A percentile compares a stretch with the other conserved stretches of the same genome.
Evolutionary conservation across 2,113 vertebrate genomes (phyloP).

Genomic region (Oplegnathus fasciatus): DNA sequence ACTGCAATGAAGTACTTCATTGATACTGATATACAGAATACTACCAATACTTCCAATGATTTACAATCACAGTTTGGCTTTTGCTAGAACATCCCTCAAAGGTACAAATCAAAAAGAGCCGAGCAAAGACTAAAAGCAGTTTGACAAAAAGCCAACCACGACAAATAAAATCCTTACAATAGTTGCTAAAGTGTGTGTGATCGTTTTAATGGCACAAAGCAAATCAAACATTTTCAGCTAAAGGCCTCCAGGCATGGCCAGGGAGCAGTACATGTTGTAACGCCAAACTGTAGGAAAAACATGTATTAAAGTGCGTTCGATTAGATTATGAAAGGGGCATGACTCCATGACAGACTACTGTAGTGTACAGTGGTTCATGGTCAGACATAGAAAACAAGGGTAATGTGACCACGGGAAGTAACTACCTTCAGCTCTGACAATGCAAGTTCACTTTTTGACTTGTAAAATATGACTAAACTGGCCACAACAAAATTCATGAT

Average conservation of each 20-base stretch:
- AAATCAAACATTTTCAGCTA: conserved; percentile 58
- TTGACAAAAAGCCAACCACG: conserved; percentile 16
- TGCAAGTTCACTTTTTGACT: neutral
- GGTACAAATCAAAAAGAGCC: conserved; percentile 32
- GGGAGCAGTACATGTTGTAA: conserved; percentile 31
- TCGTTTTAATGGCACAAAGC: conserved; percentile 43
- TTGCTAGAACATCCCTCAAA: conserved; percentile 18
- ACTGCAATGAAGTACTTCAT: conserved; percentile 10
- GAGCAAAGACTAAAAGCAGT: conserved; percentile 17
- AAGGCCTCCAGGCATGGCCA: conserved; percentile 27
- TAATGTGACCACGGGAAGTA: neutral
- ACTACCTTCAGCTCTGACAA: neutral
- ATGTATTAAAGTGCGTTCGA: neutral
- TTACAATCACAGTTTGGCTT: conserved; percentile 37
- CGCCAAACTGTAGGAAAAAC: conserved; percentile 18
- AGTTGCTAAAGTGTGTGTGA: conserved; percentile 30
- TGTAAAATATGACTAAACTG: neutral
- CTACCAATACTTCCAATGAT: conserved; percentile 16
- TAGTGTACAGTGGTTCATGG: neutral
- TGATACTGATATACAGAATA: conserved; percentile 23
- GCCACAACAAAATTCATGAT: too few species aligned
- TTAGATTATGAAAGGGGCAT: neutral
- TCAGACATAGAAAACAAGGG: neutral
- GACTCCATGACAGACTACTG: neutral
- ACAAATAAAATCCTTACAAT: conserved; percentile 29